Percentiles rank a stretch among this genome's conserved stretches.
Conservation (phyloP, 2,797 vertebrate species). For the Eospalax fontanierii region DNA sequence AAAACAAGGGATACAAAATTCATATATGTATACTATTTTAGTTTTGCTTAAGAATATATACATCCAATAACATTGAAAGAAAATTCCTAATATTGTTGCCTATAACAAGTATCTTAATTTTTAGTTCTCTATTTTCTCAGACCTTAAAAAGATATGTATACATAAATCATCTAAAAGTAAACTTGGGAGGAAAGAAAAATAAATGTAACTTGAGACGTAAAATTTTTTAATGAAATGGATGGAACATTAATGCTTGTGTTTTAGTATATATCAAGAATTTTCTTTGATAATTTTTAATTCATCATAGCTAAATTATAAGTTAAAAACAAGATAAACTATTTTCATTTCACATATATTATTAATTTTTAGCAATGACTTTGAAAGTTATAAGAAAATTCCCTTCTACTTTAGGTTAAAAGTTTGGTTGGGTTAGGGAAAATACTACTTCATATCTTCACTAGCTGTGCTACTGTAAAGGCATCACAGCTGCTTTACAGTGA, state of each 20-base stretch:
- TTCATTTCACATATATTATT: slow-evolving; percentile 42
- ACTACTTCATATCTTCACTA: slow-evolving; percentile 32
- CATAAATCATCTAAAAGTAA: neutral
- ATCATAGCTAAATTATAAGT: slow-evolving; percentile 35
- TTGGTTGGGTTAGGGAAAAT: neutral
- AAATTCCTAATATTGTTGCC: slow-evolving; percentile 42
- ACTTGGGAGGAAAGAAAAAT: slow-evolving; percentile 33
- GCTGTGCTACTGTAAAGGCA: slow-evolving; percentile 19
- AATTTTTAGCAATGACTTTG: slow-evolving; percentile 50
- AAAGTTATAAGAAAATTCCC: slow-evolving; percentile 62
- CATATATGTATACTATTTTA: slow-evolving; percentile 3
- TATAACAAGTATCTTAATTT: slow-evolving; percentile 22
- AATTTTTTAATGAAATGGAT: slow-evolving; percentile 32
- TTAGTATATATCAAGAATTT: slow-evolving; percentile 47
- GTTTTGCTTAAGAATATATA: slow-evolving; percentile 43
- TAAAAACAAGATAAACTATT: slow-evolving; percentile 52
- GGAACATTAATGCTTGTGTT: slow-evolving; percentile 38
- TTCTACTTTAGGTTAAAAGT: slow-evolving; percentile 59
- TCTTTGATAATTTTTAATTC: slow-evolving; percentile 58
- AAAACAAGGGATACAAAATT: slow-evolving; percentile 14
- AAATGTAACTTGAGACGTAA: neutral
- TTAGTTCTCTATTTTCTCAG: slow-evolving; percentile 31
- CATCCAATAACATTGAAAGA: slow-evolving; percentile 47
- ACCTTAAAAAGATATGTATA: slow-evolving; percentile 30
- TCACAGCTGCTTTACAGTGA: neutral